These are phyloP conservation scores for Hemitrygon akajei DNA, from an alignment of 2,797 vertebrate species.

Conservation along the genomic window DNA sequence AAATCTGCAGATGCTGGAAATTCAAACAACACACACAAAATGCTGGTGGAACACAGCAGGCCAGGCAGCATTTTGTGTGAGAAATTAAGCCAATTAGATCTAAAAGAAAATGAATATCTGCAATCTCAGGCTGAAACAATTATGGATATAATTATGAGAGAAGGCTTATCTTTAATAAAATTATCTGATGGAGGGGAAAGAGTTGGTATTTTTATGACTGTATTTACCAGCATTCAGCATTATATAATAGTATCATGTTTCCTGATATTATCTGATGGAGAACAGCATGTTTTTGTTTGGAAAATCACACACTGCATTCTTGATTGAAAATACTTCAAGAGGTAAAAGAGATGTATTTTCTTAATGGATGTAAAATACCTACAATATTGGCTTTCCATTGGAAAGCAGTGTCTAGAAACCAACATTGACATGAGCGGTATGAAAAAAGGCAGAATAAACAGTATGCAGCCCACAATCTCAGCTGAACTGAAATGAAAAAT, in stretches of 20 bases:
- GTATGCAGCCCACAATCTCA: background rate
- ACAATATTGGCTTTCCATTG: background rate
- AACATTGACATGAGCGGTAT: background rate
- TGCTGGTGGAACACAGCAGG: too few relatives aligned
- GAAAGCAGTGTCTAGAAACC: background rate
- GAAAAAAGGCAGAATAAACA: background rate
- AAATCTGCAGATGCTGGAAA: too few relatives aligned
- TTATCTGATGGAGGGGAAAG: background rate
- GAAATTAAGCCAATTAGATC: too few relatives aligned
- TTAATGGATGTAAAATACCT: background rate
- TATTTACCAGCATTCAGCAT: background rate
- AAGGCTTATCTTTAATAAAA: background rate
- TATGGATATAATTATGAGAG: background rate
- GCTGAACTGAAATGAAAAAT: background rate
- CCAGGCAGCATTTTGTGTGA: too few relatives aligned
- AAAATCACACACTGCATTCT: background rate
- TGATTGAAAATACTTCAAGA: background rate
- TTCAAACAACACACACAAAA: too few relatives aligned
- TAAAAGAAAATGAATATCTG: background rate
- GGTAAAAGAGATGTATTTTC: background rate
- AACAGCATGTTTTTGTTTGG: background rate
- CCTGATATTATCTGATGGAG: constrained; percentile 25
- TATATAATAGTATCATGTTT: constrained; percentile 1
- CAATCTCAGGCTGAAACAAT: too few relatives aligned
- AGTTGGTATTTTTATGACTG: background rate